A percentile compares a stretch with the other conserved stretches of the same genome.
These are phyloP conservation scores for Drosophila pseudotalamancana DNA, from an alignment of 2,888 invertebrate genomes.

Conservation along the genomic window DNA sequence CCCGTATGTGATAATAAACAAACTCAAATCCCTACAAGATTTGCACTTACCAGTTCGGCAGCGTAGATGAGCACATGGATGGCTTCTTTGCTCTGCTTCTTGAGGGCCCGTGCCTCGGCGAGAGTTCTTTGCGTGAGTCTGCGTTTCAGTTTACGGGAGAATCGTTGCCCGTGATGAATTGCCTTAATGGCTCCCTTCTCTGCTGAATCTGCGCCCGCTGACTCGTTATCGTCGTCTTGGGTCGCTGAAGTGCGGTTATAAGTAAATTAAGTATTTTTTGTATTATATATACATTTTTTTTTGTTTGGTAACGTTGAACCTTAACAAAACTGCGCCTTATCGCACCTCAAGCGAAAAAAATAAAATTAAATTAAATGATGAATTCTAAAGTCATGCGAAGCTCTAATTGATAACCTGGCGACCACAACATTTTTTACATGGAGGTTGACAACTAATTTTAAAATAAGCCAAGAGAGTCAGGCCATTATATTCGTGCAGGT, in stretches of 20 bases:
- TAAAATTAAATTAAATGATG: constrained; percentile 15
- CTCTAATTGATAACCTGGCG: constrained; percentile 57
- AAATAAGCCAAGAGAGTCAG: constrained; percentile 41
- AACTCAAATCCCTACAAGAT: background rate
- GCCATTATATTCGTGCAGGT: background rate
- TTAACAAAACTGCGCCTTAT: constrained; percentile 42
- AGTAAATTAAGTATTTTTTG: background rate
- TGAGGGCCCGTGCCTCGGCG: constrained; percentile 91
- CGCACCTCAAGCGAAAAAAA: constrained; percentile 27
- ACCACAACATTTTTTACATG: background rate
- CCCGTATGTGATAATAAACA: background rate
- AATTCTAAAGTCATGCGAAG: constrained; percentile 30
- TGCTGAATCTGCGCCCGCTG: constrained; percentile 45
- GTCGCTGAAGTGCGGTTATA: constrained; percentile 52
- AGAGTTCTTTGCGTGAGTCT: constrained; percentile 91
- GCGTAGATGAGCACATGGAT: constrained; percentile 91
- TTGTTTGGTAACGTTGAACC: constrained; percentile 13
- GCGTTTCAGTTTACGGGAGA: constrained; percentile 91
- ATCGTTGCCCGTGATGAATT: constrained; percentile 91
- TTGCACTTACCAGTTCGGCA: constrained; percentile 89
- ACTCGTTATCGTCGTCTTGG: constrained; percentile 72
- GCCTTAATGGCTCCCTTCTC: constrained; percentile 88
- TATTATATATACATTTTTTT: constrained; percentile 17
- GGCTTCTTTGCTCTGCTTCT: constrained; percentile 90
- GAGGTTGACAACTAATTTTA: constrained; percentile 37